Base-by-base conservation (phyloP, 2,113 vertebrate genomes). In the Melanerpes formicivorus region DNA sequence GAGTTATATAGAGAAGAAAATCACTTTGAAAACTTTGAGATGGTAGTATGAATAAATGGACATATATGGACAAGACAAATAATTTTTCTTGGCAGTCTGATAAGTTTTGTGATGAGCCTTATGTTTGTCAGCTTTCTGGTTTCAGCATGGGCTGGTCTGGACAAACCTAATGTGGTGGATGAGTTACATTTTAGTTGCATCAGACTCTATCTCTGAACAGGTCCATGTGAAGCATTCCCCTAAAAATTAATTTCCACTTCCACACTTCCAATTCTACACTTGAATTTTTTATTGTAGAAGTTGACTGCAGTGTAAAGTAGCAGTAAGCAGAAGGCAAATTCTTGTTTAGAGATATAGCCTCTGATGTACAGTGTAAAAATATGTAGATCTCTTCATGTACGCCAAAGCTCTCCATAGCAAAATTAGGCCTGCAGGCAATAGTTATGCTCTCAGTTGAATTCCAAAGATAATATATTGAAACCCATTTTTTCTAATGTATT, bases 71-170 rank as follows among this genome's bases (percentile, higher is more conserved):
- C 44, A 71, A 10, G n/a, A 79, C 8, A 87, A 79, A 81, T 70
- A 46, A 52, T 84, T 73, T 52, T 23, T 34, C 55, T 73, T 88
- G 70, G 37, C 77, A 81, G 26, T 29, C 56, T 86, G 50, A 25
- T 86, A 32, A 69, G 37, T 86, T 93, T 80, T 73, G 15, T 54
- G n/a, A 62, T 58, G 70, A 88, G 63, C 46, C 48, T 84, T 71
- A 32, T 27, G 18, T 64, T 70, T 82, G 54, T 46, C 44, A 75
- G 50, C 50, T 62, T 79, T 69, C 56, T 6, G 5, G 18, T 73
- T 58, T 60, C 52, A 10, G 21, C 2, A 0, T 82, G 80, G 87
- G 22, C 56, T 79, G 11, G 44, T 50, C 66, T 2, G 27, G 76
- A 72, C 72, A 78, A 18, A 54, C 54, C 29, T 60, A 22, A 67